Percentiles rank a stretch among this genome's conserved stretches.
Conservation (phyloP, 2,888 invertebrate genomes). For the Limenitis camilla region DNA sequence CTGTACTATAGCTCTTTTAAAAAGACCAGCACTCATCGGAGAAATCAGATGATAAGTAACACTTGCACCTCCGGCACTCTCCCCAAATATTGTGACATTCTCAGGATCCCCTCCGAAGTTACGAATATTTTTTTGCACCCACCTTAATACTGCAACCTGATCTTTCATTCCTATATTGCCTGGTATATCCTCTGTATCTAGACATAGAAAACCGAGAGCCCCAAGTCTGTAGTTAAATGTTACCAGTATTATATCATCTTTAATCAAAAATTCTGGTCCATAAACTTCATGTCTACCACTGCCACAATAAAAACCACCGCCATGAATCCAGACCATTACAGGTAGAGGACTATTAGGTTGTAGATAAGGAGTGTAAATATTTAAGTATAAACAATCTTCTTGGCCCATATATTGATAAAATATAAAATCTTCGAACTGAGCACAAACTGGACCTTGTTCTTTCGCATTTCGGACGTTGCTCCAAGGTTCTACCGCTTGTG, state of each 20-base stretch:
- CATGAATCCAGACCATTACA: constrained; percentile 51
- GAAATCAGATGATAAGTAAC: constrained; percentile 63
- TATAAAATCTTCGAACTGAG: constrained; percentile 36
- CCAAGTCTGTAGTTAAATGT: constrained; percentile 50
- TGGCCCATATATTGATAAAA: constrained; percentile 27
- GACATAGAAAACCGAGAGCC: constrained; percentile 42
- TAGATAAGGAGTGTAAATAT: constrained; percentile 44
- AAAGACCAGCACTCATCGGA: constrained; percentile 47
- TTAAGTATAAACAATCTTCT: constrained; percentile 50
- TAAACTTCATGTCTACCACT: constrained; percentile 39
- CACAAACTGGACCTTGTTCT: constrained; percentile 37
- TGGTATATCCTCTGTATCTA: constrained; percentile 42
- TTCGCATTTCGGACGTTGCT: constrained; percentile 40
- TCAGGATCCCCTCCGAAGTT: constrained; percentile 48
- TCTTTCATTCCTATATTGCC: constrained; percentile 56
- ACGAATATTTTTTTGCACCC: constrained; percentile 40
- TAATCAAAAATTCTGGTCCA: constrained; percentile 44
- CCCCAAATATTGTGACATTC: constrained; percentile 46
- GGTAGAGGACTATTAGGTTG: constrained; percentile 30
- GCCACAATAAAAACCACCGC: constrained; percentile 39
- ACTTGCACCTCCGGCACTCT: constrained; percentile 43
- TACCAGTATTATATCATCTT: constrained; percentile 40
- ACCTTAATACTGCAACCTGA: constrained; percentile 42
- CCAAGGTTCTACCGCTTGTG: constrained; percentile 41
- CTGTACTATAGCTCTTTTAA: constrained; percentile 73